Evolutionary conservation across 2,888 invertebrate species (phyloP), one percentile per base, ranked within the genome.

Genomic region (Tuberolachnus salignus): DNA sequence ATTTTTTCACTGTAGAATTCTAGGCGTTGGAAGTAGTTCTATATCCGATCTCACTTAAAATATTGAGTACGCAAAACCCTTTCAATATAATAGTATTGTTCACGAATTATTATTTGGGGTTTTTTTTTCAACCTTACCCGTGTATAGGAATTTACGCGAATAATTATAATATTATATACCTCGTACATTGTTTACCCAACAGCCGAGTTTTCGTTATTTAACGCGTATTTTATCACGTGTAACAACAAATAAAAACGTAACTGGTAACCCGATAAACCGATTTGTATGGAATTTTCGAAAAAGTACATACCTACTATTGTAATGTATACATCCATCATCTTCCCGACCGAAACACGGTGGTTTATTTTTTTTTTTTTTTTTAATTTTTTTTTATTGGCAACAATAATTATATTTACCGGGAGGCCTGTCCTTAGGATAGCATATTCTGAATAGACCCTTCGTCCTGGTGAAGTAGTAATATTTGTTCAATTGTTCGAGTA

Each of bases 381-480:
- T 8, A 44, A n/a, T 8, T 44, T 44, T 44, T 44, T 61, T 34
- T 69, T 67, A 67, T 53, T 19, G 10, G 10, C 42, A 21, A n/a
- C 1, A 23, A 16, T 16, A 49, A 34, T 59, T 14, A 26, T 71
- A 16, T 86, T 88, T 87, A 94, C 94, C 92, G 85, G 92, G 92
- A 81, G 96, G 95, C 82, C 94, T 89, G 84, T 94, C 94, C 86
- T 95, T 95, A 55, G 96, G 95, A 87, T 95, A 97, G 86, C 97
- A 97, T 86, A 94, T 92, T 86, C 97, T 90, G 89, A 97, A 97
- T 80, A 97, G 89, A 82, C 97, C 97, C 85, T 94, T 92, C 85
- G 95, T 96, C 86, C 97, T 90, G 82, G 95, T 94, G 87, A 91
- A 97, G 87, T 92, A 97, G 85, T 91, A 93, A 85, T 94, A 94